Conservation (phyloP, 2,888 invertebrate genomes). For the Heliconius cydno region DNA sequence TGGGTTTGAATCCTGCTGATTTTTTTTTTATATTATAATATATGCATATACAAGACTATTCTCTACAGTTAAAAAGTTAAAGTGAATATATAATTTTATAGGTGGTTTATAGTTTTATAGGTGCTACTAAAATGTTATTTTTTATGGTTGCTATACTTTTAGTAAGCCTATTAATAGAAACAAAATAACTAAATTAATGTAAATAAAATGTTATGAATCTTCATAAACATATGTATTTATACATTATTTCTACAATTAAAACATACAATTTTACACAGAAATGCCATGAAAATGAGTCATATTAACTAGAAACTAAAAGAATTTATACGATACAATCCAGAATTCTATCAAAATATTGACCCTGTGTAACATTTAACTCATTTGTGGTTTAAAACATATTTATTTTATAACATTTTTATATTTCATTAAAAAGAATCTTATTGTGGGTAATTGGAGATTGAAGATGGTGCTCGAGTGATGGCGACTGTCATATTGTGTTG, state of each 20-base stretch:
- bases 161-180: neutral
- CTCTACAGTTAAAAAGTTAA: neutral
- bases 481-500: too few relatives aligned
- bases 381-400: too few relatives aligned
- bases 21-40: neutral
- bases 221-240: constrained; percentile 15
- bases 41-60: neutral
- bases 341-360: neutral
- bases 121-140: neutral
- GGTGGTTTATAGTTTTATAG: neutral
- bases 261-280: neutral
- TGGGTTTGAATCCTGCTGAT: neutral
- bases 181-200: neutral
- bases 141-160: neutral
- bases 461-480: too few relatives aligned
- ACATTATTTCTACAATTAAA: neutral
- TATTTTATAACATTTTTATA: too few relatives aligned
- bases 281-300: neutral
- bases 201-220: constrained; percentile 16
- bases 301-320: neutral
- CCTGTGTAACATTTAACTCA: too few relatives aligned
- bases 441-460: too few relatives aligned
- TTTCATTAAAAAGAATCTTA: too few relatives aligned
- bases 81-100: neutral
- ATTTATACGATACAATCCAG: neutral